Percentiles rank a stretch among this genome's conserved stretches.
Evolutionary conservation across 2,888 invertebrate species (phyloP).

Genomic region (Amorpha juglandis): DNA sequence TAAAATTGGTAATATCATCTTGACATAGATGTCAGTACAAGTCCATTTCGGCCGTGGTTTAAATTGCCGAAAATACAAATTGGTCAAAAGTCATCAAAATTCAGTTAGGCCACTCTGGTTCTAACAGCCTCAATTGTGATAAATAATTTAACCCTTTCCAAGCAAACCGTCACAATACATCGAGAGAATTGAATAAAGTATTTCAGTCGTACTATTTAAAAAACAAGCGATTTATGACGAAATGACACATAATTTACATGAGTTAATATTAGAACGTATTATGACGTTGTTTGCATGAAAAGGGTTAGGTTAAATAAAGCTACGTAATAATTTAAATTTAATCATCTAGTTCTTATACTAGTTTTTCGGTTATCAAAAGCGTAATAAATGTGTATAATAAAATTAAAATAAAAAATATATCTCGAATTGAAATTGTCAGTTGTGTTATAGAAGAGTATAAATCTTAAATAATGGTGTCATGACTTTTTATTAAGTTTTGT

Average conservation of each 20-base stretch:
- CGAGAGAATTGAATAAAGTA: background rate
- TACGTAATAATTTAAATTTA: background rate
- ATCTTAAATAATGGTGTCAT: background rate
- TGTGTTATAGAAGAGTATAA: background rate
- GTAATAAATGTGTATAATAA: background rate
- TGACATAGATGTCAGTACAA: too few relatives aligned
- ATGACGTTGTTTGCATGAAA: background rate
- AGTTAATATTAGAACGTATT: background rate
- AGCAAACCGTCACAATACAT: background rate
- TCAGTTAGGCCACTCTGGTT: too few relatives aligned
- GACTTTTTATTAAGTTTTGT: background rate
- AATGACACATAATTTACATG: background rate
- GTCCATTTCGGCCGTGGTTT: too few relatives aligned
- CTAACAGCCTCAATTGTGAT: too few relatives aligned
- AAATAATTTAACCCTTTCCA: slow-evolving; percentile 15
- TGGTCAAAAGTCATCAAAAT: too few relatives aligned
- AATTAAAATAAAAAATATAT: background rate
- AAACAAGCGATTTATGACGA: background rate
- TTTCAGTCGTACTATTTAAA: too few relatives aligned
- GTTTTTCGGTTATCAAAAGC: slow-evolving; percentile 11
- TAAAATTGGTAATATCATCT: too few relatives aligned
- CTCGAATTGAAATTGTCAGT: background rate
- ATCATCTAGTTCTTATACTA: slow-evolving; percentile 22
- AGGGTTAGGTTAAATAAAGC: slow-evolving; percentile 11
- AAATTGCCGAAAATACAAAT: too few relatives aligned